phyloP scores from a whole-genome alignment of 2,113 vertebrate species.

The Crotalus helleri region DNA sequence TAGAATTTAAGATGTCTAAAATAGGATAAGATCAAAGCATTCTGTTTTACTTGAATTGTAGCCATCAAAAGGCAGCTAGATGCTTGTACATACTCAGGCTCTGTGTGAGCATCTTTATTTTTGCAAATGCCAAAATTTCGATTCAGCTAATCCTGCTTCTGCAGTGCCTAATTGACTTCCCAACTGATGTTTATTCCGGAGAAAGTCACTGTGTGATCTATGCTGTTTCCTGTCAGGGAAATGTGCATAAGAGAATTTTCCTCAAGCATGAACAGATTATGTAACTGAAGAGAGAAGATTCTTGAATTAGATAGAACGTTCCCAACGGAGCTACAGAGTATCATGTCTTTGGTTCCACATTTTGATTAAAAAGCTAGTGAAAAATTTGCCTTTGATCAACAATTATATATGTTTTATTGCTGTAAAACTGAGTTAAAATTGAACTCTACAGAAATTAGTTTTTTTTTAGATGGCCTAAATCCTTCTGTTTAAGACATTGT shows the following conservation, averaged over 20 bases:
- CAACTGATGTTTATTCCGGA: not conserved
- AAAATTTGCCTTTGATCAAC: not conserved
- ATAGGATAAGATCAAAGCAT: not conserved
- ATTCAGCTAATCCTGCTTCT: not conserved
- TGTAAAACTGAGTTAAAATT: not conserved
- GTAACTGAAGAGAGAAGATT: not conserved
- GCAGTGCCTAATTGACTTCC: not conserved
- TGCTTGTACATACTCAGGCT: not conserved
- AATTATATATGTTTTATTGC: not conserved
- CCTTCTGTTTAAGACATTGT: not conserved
- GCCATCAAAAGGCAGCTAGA: not conserved
- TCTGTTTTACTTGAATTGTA: not conserved
- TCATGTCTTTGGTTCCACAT: not conserved
- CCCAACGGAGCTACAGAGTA: not conserved
- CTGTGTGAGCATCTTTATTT: not conserved
- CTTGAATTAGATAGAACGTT: not conserved
- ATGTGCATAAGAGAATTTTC: not conserved
- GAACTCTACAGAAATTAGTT: not conserved
- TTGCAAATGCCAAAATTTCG: not conserved
- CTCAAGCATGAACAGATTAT: not conserved
- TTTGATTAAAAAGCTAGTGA: not conserved
- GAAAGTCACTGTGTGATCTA: not conserved
- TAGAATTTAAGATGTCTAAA: not conserved
- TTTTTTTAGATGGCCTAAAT: not conserved
- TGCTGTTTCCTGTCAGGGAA: not conserved